These are phyloP conservation scores for Pomatorhinus ruficollis DNA, from an alignment of 2,113 vertebrate species.

Conservation along the genomic window DNA sequence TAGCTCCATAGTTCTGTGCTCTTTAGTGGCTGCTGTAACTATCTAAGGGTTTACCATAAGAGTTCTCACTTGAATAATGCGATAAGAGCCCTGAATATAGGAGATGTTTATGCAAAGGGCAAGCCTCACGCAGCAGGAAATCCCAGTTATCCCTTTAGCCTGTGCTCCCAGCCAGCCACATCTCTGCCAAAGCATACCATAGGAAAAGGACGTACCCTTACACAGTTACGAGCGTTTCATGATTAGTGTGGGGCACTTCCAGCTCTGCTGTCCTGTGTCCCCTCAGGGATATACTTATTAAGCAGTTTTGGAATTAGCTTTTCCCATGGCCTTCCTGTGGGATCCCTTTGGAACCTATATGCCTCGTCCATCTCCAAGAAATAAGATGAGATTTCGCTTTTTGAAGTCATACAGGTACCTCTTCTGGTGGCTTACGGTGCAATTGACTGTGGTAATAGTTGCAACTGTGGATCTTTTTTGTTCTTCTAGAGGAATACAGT, in stretches of 20 bases:
- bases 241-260: not conserved
- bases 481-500: not conserved
- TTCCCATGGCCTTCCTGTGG: slow-evolving; percentile 78
- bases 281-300: slow-evolving; percentile 1
- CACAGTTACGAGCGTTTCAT: slow-evolving; percentile 61
- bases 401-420: slow-evolving; percentile 87
- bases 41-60: slow-evolving; percentile 61
- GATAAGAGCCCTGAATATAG: slow-evolving; percentile 72
- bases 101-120: slow-evolving; percentile 72
- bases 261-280: not conserved
- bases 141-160: slow-evolving; percentile 72
- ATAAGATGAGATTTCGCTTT: slow-evolving; percentile 78
- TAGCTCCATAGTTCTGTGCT: not conserved
- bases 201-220: slow-evolving; percentile 65
- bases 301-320: not conserved
- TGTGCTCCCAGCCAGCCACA: slow-evolving; percentile 46
- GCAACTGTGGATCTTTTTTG: not conserved
- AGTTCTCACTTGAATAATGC: slow-evolving; percentile 63
- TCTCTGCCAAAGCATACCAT: slow-evolving; percentile 53
- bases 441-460: not conserved
- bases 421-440: not conserved
- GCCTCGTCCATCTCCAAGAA: slow-evolving; percentile 65
- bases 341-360: slow-evolving; percentile 65
- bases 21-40: slow-evolving; percentile 62
- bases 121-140: slow-evolving; percentile 76